Base-by-base conservation (phyloP, 2,113 vertebrate species). In the Phrynosoma blainvillii region DNA sequence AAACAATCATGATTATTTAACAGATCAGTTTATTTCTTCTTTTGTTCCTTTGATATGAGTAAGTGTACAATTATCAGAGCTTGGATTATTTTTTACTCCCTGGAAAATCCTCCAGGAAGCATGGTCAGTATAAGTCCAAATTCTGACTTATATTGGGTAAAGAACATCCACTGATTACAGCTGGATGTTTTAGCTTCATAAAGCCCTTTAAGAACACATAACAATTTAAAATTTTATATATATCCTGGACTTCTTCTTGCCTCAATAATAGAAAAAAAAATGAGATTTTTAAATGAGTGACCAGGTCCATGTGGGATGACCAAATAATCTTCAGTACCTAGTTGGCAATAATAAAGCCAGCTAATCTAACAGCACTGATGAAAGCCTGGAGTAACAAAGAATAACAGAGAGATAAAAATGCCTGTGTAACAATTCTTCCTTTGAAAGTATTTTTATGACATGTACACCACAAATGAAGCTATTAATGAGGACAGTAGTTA, bases 291-390 rank as follows among this genome's bases (percentile, higher is more conserved):
- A 47, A 47, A 47, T 47, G 1, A 47, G 7, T 47, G 47, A 47
- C 47, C 47, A 47, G 47, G 47, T 32, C 73, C 12, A 36, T 47
- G 75, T 56, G 89, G 30, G 2, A 74, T 52, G 54, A 12, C 59
- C 54, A 76, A 87, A 87, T 82, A 87, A 66, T 66, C 66, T 32
- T 27, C 81, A 40, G 70, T 40, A 62, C 56, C 30, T 75, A 59
- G 40, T 32, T 27, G 59, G 18, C 78, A 10, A 18, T 66, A 66
- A 85, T 21, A 68, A 62, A 36, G 36, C 59, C 1, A 82, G 42
- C 47, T 59, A 76, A 68, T 18, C 36, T 47, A 68, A 66, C 59
- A 62, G 16, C 59, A 12, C 10, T 62, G 36, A 36, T 36, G 36
- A 36, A 36, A 36, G 36, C 36, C 36, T 36, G 36, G 36, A 36